These are phyloP conservation scores for Cactoblastis cactorum DNA, from an alignment of 2,888 invertebrate species.

Conservation along the genomic window DNA sequence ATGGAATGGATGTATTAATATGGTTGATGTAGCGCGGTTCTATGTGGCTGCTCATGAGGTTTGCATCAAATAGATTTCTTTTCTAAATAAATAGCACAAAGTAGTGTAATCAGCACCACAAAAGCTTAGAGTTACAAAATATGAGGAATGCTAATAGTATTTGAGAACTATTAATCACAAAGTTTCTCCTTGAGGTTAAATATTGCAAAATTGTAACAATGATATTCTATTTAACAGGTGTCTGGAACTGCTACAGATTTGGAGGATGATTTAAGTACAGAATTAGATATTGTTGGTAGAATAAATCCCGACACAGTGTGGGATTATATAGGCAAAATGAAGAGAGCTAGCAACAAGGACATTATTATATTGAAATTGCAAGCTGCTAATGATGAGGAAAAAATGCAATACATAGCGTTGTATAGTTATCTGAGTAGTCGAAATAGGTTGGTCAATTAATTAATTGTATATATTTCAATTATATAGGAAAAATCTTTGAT, in stretches of 20 bases:
- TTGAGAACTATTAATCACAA: too few species aligned
- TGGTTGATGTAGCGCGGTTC: slow-evolving; percentile 95
- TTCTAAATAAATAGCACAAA: too few species aligned
- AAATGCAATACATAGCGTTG: slow-evolving; percentile 89
- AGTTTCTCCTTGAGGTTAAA: too few species aligned
- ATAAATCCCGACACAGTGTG: slow-evolving; percentile 94
- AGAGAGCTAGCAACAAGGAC: slow-evolving; percentile 91
- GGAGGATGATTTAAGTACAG: slow-evolving; percentile 85
- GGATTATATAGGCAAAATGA: slow-evolving; percentile 96
- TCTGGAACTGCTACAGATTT: slow-evolving; percentile 83
- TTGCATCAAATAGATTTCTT: neutral
- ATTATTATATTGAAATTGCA: slow-evolving; percentile 90
- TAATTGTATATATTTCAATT: too few species aligned
- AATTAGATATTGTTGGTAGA: slow-evolving; percentile 93
- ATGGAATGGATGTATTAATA: slow-evolving; percentile 92
- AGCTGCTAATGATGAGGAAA: slow-evolving; percentile 90
- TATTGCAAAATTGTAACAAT: neutral
- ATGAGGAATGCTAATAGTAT: too few species aligned
- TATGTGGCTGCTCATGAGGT: slow-evolving; percentile 90
- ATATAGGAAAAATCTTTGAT: too few species aligned
- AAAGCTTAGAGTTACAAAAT: too few species aligned
- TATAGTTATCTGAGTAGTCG: slow-evolving; percentile 94
- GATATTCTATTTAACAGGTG: slow-evolving; percentile 43
- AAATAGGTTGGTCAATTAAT: slow-evolving; percentile 70
- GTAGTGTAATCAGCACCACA: too few species aligned